Conservation (phyloP, 1,140 invertebrate species). For the Ridgeia piscesae region DNA sequence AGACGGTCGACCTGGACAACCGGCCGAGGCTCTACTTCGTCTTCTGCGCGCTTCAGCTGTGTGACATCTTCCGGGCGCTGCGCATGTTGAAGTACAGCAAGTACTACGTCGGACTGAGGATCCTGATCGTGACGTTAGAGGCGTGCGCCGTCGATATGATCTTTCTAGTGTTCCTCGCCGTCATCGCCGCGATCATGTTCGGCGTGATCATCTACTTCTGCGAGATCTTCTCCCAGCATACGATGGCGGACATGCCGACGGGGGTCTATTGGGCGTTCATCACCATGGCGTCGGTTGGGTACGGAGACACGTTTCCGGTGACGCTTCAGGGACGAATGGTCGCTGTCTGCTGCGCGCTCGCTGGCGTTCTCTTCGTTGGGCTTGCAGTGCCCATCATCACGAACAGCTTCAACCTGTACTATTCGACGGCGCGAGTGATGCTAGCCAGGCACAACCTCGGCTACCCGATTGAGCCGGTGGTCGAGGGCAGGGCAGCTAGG, state of each 20-base stretch:
- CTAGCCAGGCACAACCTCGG: not conserved
- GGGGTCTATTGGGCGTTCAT: slow-evolving; percentile 64
- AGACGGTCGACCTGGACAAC: slow-evolving; percentile 16
- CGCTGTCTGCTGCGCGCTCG: slow-evolving; percentile 84
- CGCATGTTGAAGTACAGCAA: slow-evolving; percentile 50
- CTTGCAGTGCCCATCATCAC: slow-evolving; percentile 92
- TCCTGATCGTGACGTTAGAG: slow-evolving; percentile 17
- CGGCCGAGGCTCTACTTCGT: not conserved
- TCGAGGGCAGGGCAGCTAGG: not conserved
- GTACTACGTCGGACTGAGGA: slow-evolving; percentile 48
- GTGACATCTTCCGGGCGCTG: slow-evolving; percentile 41
- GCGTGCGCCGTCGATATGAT: slow-evolving; percentile 17
- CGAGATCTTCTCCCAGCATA: slow-evolving; percentile 87
- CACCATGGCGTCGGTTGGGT: slow-evolving; percentile 66
- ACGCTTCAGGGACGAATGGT: slow-evolving; percentile 72
- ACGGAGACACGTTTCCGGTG: slow-evolving; percentile 87
- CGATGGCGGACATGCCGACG: slow-evolving; percentile 88
- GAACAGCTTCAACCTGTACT: slow-evolving; percentile 91
- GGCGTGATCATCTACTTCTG: slow-evolving; percentile 99
- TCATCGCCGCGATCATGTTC: slow-evolving; percentile 85
- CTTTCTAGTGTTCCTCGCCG: slow-evolving; percentile 12
- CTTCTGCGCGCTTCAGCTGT: slow-evolving; percentile 34
- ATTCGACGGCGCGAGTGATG: slow-evolving; percentile 57
- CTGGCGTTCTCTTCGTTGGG: slow-evolving; percentile 87
- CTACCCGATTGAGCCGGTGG: not conserved